phyloP scores from a whole-genome alignment of 1,140 invertebrate genomes.

The Phortica variegata region DNA sequence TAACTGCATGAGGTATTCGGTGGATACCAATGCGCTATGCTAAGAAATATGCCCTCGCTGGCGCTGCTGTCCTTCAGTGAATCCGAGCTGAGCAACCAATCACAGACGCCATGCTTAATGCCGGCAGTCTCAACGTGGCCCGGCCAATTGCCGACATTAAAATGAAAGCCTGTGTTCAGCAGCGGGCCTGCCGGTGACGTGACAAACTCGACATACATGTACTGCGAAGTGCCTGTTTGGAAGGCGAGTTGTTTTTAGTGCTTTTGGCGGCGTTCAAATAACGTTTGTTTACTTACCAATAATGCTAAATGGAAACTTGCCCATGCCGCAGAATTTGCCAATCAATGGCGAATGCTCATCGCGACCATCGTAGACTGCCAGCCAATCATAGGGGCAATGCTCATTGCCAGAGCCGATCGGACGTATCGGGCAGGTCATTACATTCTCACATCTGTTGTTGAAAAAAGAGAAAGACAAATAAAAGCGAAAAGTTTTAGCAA shows the following conservation, averaged over 20 bases:
- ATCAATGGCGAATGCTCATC: conserved; percentile 83
- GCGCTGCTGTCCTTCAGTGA: conserved; percentile 72
- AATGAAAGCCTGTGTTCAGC: conserved; percentile 88
- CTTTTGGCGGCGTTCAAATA: background rate
- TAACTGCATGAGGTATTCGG: conserved; percentile 89
- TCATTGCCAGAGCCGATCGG: conserved; percentile 82
- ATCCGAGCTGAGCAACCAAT: conserved; percentile 82
- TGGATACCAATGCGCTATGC: conserved; percentile 89
- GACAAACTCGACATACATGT: conserved; percentile 88
- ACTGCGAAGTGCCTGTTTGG: conserved; percentile 71
- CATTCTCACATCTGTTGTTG: conserved; percentile 75
- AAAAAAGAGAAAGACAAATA: conserved; percentile 2
- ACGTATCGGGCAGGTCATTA: conserved; percentile 91
- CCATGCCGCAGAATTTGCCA: conserved; percentile 90
- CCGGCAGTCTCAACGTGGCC: conserved; percentile 85
- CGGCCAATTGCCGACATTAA: conserved; percentile 90
- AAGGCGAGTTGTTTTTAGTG: conserved; percentile 1
- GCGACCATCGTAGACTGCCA: conserved; percentile 87
- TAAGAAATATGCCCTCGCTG: conserved; percentile 83
- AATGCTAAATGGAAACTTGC: conserved; percentile 90
- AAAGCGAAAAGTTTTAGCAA: conserved; percentile 14
- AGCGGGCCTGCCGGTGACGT: conserved; percentile 84
- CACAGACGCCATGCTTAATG: conserved; percentile 79
- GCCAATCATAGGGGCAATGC: conserved; percentile 88
- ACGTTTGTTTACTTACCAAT: conserved; percentile 63